Percentiles rank a stretch among this genome's conserved stretches.
Conservation (phyloP, 2,888 invertebrate species). For the Halocaridina rubra region DNA sequence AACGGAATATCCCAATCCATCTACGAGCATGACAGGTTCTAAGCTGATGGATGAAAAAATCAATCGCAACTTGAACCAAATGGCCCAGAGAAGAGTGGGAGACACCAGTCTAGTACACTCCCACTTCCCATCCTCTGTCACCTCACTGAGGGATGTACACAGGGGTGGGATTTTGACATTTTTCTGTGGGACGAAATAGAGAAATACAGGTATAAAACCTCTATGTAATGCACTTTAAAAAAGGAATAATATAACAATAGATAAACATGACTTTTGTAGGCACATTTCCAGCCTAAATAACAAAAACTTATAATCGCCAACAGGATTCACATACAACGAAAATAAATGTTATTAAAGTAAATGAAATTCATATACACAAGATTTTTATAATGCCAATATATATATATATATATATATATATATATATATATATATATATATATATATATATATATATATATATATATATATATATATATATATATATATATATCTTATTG, state of each 20-base stretch:
- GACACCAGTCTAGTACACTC: background rate
- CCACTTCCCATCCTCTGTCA: background rate
- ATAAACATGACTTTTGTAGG: background rate
- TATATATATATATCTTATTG: background rate
- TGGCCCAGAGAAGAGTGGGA: conserved; percentile 5
- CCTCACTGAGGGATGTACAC: background rate
- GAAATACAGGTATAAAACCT: background rate
- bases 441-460: background rate
- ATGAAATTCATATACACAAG: background rate
- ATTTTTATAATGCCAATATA: background rate
- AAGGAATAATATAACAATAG: background rate
- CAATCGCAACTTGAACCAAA: conserved; percentile 47
- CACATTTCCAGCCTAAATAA: background rate
- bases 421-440: background rate
- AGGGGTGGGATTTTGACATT: conserved; percentile 21
- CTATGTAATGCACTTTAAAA: background rate
- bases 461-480: background rate
- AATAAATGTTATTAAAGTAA: conserved; percentile 4
- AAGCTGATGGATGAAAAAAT: conserved; percentile 22
- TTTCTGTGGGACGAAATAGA: conserved; percentile 25
- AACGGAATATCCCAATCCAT: conserved; percentile 59
- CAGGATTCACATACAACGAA: background rate
- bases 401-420: background rate
- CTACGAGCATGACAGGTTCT: conserved; percentile 61
- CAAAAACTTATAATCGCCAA: background rate